Conservation (phyloP, 2,888 invertebrate genomes). For the Herminia tarsipennalis region DNA sequence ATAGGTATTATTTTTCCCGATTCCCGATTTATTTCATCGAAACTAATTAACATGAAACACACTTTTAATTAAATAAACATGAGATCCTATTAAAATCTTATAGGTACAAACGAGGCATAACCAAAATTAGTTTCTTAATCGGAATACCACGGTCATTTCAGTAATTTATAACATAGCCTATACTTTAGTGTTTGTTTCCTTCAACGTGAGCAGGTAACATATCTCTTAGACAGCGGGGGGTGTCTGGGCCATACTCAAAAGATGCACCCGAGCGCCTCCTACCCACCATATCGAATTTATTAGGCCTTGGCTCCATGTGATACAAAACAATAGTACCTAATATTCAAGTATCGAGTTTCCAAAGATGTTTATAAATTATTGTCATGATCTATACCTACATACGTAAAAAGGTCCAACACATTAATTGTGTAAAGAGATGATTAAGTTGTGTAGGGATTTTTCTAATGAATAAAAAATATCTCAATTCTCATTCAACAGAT, state of each 20-base stretch:
- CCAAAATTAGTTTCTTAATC: slow-evolving; percentile 78
- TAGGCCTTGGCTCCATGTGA: slow-evolving; percentile 26
- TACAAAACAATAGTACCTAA: slow-evolving; percentile 41
- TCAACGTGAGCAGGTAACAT: slow-evolving; percentile 74
- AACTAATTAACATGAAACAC: slow-evolving; percentile 22
- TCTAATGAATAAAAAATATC: too few relatives aligned
- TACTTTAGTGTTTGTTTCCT: slow-evolving; percentile 77
- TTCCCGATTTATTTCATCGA: not conserved
- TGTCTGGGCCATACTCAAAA: slow-evolving; percentile 63
- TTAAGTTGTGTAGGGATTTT: too few relatives aligned
- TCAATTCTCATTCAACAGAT: too few relatives aligned
- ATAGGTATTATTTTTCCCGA: too few relatives aligned
- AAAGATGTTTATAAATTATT: slow-evolving; percentile 1
- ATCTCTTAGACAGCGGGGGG: slow-evolving; percentile 75
- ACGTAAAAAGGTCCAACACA: too few relatives aligned
- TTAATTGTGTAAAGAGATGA: too few relatives aligned
- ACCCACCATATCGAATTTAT: slow-evolving; percentile 39
- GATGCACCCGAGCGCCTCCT: slow-evolving; percentile 57
- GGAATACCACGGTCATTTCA: slow-evolving; percentile 69
- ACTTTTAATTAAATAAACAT: slow-evolving; percentile 42
- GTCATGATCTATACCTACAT: not conserved
- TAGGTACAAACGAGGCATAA: slow-evolving; percentile 51
- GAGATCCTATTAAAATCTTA: slow-evolving; percentile 46
- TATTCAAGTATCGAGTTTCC: not conserved
- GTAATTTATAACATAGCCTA: slow-evolving; percentile 75